A percentile compares a stretch with the other conserved stretches of the same genome.
Evolutionary conservation across 1,140 invertebrate species (phyloP).

Genomic region (Prorops nasuta): DNA sequence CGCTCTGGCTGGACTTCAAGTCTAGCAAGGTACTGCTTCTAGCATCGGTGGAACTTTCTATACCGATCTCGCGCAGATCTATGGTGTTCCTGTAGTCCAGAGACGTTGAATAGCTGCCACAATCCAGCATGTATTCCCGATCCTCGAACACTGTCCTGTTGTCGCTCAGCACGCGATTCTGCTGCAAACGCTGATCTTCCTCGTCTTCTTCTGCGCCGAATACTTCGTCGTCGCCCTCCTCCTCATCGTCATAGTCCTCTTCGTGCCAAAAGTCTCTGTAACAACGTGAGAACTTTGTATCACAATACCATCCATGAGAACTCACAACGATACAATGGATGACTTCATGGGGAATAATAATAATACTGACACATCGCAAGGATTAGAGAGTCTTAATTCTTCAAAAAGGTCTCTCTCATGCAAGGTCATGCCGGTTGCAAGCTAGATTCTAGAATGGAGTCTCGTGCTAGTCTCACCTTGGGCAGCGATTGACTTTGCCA

Average conservation of each 20-base stretch:
- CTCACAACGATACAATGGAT: too few relatives aligned
- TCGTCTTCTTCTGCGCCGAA: slow-evolving; percentile 38
- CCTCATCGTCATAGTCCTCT: slow-evolving; percentile 29
- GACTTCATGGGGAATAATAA: too few relatives aligned
- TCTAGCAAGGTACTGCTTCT: slow-evolving; percentile 45
- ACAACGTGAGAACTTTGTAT: background rate
- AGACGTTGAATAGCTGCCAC: slow-evolving; percentile 39
- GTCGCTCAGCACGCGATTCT: slow-evolving; percentile 31
- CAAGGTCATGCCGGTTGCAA: too few relatives aligned
- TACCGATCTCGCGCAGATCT: slow-evolving; percentile 51
- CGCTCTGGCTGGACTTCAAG: slow-evolving; percentile 41
- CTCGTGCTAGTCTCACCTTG: slow-evolving; percentile 31
- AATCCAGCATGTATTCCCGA: too few relatives aligned
- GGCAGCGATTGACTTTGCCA: slow-evolving; percentile 15
- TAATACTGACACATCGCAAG: too few relatives aligned
- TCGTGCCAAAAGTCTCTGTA: slow-evolving; percentile 40
- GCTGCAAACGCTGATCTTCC: slow-evolving; percentile 23
- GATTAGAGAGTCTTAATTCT: too few relatives aligned
- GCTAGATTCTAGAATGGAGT: too few relatives aligned
- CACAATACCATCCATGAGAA: too few relatives aligned
- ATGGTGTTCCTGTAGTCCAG: slow-evolving; percentile 51
- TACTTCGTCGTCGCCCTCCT: slow-evolving; percentile 19
- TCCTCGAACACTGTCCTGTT: slow-evolving; percentile 38
- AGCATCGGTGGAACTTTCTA: slow-evolving; percentile 44
- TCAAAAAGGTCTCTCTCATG: too few relatives aligned